Evolutionary conservation across 2,888 invertebrate species (phyloP).

Genomic region (Steinernema carpocapsae): DNA sequence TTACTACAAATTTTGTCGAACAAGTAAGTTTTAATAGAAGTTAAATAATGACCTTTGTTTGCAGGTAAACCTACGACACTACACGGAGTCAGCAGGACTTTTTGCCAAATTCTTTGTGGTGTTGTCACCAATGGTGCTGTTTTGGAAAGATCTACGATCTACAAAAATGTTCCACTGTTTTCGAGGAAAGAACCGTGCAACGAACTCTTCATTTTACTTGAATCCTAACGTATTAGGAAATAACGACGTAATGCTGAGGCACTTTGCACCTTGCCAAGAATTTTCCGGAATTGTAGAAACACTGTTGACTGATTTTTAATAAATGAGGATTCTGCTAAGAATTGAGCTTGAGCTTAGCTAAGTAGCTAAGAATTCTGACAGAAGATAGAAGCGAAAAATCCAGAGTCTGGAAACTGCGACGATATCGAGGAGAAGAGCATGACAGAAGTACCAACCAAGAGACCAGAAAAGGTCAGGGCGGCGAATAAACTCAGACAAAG

Average conservation of each 20-base stretch:
- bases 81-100: not conserved
- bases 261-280: not conserved
- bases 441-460: no score
- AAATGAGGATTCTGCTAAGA: no score
- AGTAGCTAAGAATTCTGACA: no score
- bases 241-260: constrained; percentile 1
- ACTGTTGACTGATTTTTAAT: not conserved
- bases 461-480: no score
- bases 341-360: no score
- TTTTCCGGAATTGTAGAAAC: not conserved
- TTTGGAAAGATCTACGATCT: constrained; percentile 4
- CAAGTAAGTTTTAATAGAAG: not conserved
- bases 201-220: no score
- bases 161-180: not conserved
- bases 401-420: no score
- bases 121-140: constrained; percentile 6
- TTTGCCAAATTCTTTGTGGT: constrained; percentile 9
- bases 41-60: no score
- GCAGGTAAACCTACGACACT: not conserved
- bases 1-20: not conserved
- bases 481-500: no score
- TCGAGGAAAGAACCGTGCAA: not conserved
- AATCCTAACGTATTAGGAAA: not conserved
- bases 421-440: no score
- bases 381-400: no score